Base-by-base conservation (phyloP, 1,140 invertebrate genomes). In the Mamestra configurata region DNA sequence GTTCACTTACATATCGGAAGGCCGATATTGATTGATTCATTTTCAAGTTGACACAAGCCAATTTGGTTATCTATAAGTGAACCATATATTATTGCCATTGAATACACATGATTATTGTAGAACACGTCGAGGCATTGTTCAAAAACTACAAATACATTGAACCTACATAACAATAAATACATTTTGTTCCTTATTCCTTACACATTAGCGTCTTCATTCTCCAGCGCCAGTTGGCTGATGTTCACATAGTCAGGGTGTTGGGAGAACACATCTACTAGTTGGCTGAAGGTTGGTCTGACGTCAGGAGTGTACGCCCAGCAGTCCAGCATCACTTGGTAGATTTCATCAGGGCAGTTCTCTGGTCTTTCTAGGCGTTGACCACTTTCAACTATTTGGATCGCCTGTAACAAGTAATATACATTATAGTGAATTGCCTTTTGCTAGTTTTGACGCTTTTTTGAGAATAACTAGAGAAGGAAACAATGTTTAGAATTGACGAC, bases 231-330 rank as follows among this genome's bases (percentile, higher is more conserved):
- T 53, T 95, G 93, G 79, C 93, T 93, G 46, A 95, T 95, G 79
- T 95, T 95, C 31, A 93, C 93, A 87, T 98, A 98, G 78, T 97
- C 96, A 0, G 97, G 96, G 90, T 97, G 96, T 8, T 96, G 96
- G 3, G 97, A 96, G 89, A 99, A 98, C 55, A 97, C 96, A 18
- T 97, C 96, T 15, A 97, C 96, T 15, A 99, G 96, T 86, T 98
- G 96, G 57, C 96, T 95, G 93, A 99, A 99, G 0, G 97, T 97
- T 0, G 98, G 98, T 79, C 99, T 94, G 31, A 97, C 95, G 55
- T 97, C 96, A 0, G 98, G 96, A 57, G 97, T 96, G 88, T 98
- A 97, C 4, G 96, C 96, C 99, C 99, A 99, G 93, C 99, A 99
- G 89, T 97, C 97, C 77, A 96, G 93, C 98, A 99, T 99, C 68